Evolutionary conservation across 37 sponge, comb jelly and placozoan genomes (phyloP), one percentile per base, ranked within the genome.

Genomic region (Halichondria panicea): DNA sequence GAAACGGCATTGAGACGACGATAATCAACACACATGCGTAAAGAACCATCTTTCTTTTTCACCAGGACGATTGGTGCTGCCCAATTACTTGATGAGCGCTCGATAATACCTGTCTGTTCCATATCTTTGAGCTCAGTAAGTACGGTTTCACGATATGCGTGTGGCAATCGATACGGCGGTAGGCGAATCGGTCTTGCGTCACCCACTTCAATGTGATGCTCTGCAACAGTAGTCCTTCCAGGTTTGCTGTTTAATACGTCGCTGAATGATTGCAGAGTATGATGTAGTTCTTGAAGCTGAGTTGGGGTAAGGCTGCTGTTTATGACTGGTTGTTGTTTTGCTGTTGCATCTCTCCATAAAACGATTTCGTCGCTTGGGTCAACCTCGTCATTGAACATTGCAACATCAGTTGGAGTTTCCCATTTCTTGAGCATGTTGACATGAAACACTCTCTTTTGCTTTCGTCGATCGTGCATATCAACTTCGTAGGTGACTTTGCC

Each of bases 61-160:
- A 81, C 82, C 41, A 81, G 55, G 11, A 81, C 82, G 48, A 88
- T 70, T n/a, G 88, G 88, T 18, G 82, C 55, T 3, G 59, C 67
- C 88, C 88, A 88, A 15, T 30, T 34, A 31, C 78, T 77, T 8
- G 36, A 37, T 19, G 78, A 81, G 0, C 63, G 74, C 32, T 60
- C 53, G 21, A 88, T 81, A 19, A 88, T 44, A 9, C 82, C 74
- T 7, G 66, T 35, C 32, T 88, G 35, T 45, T 75, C 37, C 72
- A 88, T 75, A 45, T 75, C 68, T 37, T 81, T 19, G 19, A 88
- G 59, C 59, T 82, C 65, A 44, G 66, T 50, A 25, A 24, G 35
- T 38, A 83, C 59, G 35, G 24, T 41, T 25, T 75, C 70, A 46
- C 76, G 24, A 50, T 74, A 74, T 19, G 83, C 68, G 46, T 70